Percentiles rank a stretch among this genome's conserved stretches.
Conservation (phyloP, 2,888 invertebrate genomes). For the Lamproptera curius region DNA sequence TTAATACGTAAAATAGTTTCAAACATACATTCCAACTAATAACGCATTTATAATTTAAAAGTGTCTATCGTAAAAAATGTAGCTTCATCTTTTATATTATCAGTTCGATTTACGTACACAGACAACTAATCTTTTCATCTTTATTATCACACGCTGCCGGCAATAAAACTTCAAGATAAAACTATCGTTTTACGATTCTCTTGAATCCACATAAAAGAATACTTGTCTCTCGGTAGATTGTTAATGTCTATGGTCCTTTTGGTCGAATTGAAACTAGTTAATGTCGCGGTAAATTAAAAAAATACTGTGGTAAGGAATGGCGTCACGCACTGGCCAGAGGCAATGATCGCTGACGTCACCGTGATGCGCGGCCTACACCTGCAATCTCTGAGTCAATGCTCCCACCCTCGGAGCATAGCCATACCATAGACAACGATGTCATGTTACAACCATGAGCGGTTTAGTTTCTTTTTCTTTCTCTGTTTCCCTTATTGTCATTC, state of each 20-base stretch:
- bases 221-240: background rate
- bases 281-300: background rate
- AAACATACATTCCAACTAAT: no score
- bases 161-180: no score
- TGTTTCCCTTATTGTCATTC: no score
- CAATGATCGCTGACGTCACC: conserved; percentile 45
- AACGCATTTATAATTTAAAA: no score
- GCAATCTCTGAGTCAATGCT: conserved; percentile 44
- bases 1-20: no score
- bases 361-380: conserved; percentile 39
- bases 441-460: conserved; percentile 3
- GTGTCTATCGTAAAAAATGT: no score
- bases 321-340: conserved; percentile 29
- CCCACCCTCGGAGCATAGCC: conserved; percentile 27
- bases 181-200: no score
- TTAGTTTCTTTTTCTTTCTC: conserved; percentile 7
- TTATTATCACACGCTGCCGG: no score
- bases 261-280: background rate
- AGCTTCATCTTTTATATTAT: no score
- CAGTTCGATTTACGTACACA: no score
- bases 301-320: conserved; percentile 1
- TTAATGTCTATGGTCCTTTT: background rate
- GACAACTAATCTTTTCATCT: no score
- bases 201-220: no score
- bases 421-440: conserved; percentile 11